phyloP scores from a whole-genome alignment of 2,113 vertebrate genomes.

The Mastomys natalensis region DNA sequence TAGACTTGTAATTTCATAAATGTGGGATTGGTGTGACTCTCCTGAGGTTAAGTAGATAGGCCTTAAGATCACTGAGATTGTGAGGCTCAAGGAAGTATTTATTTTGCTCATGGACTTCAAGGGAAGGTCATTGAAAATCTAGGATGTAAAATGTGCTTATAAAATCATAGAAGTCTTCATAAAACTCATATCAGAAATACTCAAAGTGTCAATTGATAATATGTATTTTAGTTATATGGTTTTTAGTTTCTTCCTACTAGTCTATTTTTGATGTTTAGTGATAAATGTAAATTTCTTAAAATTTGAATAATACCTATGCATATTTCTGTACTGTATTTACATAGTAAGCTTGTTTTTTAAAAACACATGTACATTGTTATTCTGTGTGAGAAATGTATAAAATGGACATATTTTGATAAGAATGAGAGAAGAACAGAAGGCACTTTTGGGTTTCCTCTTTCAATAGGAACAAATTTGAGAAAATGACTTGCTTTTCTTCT shows the following conservation, averaged over 20 bases:
- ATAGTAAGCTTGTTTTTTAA: background rate
- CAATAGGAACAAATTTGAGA: background rate
- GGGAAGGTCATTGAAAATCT: background rate
- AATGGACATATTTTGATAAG: background rate
- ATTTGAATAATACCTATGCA: background rate
- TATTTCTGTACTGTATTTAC: background rate
- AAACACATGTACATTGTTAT: background rate
- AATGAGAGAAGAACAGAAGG: background rate
- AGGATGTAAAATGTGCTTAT: background rate
- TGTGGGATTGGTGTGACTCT: background rate
- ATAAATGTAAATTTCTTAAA: background rate
- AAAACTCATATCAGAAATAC: background rate
- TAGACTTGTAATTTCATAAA: background rate
- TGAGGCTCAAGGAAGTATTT: background rate
- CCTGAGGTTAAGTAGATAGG: background rate
- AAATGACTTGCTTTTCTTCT: background rate
- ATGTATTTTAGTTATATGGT: background rate
- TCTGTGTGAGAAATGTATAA: slow-evolving; percentile 25
- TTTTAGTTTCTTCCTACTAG: background rate
- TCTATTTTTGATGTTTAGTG: slow-evolving; percentile 22
- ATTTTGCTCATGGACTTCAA: background rate
- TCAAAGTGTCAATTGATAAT: background rate
- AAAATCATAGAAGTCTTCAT: background rate
- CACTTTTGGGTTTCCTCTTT: background rate
- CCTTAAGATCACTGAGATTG: background rate